Evolutionary conservation across 2,888 invertebrate genomes (phyloP).

Genomic region (Spisula solida): DNA sequence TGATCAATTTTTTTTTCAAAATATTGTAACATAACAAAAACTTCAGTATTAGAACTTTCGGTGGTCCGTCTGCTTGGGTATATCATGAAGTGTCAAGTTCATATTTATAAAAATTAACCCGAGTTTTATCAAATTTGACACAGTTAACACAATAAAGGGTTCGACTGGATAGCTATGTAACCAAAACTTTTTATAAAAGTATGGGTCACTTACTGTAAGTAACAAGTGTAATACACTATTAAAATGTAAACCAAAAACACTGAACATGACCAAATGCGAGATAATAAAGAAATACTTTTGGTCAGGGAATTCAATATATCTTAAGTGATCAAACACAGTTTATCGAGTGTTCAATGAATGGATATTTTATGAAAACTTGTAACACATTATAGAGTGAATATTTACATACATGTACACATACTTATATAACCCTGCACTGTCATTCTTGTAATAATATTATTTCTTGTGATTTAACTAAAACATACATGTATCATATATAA

Average conservation of each 20-base stretch:
- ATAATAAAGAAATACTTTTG: slow-evolving; percentile 13
- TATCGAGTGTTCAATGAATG: background rate
- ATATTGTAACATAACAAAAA: background rate
- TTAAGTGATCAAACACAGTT: background rate
- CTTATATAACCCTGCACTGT: background rate
- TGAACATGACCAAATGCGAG: slow-evolving; percentile 5
- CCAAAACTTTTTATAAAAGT: background rate
- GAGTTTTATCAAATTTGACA: slow-evolving; percentile 5
- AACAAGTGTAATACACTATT: background rate
- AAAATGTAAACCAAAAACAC: slow-evolving; percentile 22
- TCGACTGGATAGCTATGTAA: background rate
- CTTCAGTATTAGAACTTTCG: background rate
- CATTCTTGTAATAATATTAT: background rate
- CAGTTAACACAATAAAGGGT: background rate
- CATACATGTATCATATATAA: background rate
- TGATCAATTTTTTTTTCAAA: slow-evolving; percentile 27
- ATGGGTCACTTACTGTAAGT: background rate
- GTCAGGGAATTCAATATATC: background rate
- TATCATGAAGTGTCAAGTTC: background rate
- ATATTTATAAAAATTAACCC: background rate
- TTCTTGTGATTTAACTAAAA: background rate
- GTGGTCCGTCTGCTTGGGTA: background rate
- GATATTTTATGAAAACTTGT: background rate
- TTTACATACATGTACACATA: slow-evolving; percentile 15
- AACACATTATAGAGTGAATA: slow-evolving; percentile 4